Base-by-base conservation (phyloP, 2,113 vertebrate genomes). In the Passer domesticus region DNA sequence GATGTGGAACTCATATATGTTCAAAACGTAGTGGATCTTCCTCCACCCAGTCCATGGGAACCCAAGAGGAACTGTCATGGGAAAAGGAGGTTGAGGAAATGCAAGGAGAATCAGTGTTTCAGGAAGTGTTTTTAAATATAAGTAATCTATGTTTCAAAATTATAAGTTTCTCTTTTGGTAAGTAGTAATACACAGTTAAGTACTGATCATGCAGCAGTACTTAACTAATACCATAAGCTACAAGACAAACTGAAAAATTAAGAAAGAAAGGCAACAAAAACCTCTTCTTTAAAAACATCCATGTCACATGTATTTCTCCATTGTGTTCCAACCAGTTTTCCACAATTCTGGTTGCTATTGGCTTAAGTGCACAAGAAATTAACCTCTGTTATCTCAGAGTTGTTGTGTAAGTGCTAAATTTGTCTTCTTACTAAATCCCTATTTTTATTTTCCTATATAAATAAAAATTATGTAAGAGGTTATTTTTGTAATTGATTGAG, bases 401-500 rank as follows among this genome's bases (percentile, higher is more conserved):
- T 18, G 4, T 37, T 69, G 28, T 53, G 44, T 64, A 72, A 87
- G 46, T 73, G 30, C 8, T 79, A 72, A 80, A 72, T 87, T 66
- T 66, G 10, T 53, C 37, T 66, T 92, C 37, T 89, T 80, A 46
- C 39, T 72, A 31, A 66, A 37, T 90, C 44, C 11, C 23, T 95
- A 47, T 66, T 84, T 84, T 89, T 79, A 11, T 8, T 74, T 90
- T 81, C 39, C 50, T 80, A 10, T 87, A 83, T 83, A 90, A 94
- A 78, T 66, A 92, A 92, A 94, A 93, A 46, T 53, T 31, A 89
- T 83, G 69, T 66, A 87, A 78, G 67, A 75, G 83, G 37, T 66
- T 94, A 88, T 92, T 94, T 94, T 95, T 90, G 35, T 35, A 77
- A 55, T 92, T 86, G 56, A 84, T 92, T 92, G 94, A 52, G 69